Evolutionary conservation across 2,888 invertebrate species (phyloP), one percentile per base, ranked within the genome.

Genomic region (Calliopum simillimum): DNA sequence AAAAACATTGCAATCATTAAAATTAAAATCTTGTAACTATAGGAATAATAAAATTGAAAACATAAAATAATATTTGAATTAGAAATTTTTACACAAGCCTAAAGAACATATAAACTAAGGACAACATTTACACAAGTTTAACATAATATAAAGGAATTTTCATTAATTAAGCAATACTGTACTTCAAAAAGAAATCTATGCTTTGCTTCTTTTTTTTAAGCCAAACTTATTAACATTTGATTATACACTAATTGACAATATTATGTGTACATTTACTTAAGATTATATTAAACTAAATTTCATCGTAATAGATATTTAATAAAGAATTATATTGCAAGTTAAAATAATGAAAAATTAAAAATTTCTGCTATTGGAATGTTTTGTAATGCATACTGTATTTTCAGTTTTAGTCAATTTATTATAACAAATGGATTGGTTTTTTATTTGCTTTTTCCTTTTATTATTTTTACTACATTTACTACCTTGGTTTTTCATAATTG

Each of bases 311-410:
- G 33, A 33, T 33, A 33, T 5, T 33, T n/a, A n/a, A 33, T 33
- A 33, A 33, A 33, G 33, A 8, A 33, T 4, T 33, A 8, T 8
- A 33, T 33, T 33, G 33, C 33, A 33, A 33, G 33, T 33, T 33
- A 33, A 25, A 25, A 33, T 4, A 33, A 33, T 14, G 6, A 21
- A 8, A 51, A 51, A 77, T 73, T 74, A 68, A 76, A 75, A 72
- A 76, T 76, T 76, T 76, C 78, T 73, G 69, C 78, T 80, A 80
- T 75, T 80, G 80, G 80, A 80, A 80, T 80, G 80, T 66, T 43
- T 66, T 65, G 8, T 49, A 64, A 44, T 46, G 14, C 19, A 11
- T 56, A 49, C 59, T 65, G 47, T 16, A n/a, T 13, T 33, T 33
- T 56, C 47, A 41, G 14, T 19, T 58, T 6, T 63, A n/a, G 43